A percentile compares a stretch with the other conserved stretches of the same genome.
Evolutionary conservation across 2,113 vertebrate genomes (phyloP).

Genomic region (Varanus salvator): DNA sequence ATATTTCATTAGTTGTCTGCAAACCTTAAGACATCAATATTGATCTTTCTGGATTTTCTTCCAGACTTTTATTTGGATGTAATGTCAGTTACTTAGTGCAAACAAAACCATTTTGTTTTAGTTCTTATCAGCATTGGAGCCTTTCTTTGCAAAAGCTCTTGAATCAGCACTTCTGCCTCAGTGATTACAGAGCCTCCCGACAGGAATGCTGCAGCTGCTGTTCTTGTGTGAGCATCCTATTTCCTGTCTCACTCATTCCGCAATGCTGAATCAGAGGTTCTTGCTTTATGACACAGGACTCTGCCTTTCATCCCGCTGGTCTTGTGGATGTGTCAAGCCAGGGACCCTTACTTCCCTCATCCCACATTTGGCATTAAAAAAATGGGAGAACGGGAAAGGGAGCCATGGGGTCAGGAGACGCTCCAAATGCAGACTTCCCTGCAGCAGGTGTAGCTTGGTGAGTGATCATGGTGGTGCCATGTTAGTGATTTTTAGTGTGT

Average conservation of each 20-base stretch:
- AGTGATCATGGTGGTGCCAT: neutral
- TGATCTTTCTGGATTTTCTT: conserved; percentile 59
- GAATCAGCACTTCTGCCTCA: conserved; percentile 57
- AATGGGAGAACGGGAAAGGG: neutral
- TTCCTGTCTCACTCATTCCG: conserved; percentile 40
- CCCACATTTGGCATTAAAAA: neutral
- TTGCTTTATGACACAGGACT: conserved; percentile 22
- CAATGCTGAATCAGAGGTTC: conserved; percentile 58
- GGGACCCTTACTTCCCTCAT: neutral
- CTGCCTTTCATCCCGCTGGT: neutral
- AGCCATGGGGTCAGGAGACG: neutral
- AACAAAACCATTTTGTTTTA: conserved; percentile 62
- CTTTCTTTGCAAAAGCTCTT: conserved; percentile 52
- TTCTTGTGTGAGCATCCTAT: conserved; percentile 49
- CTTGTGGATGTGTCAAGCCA: conserved; percentile 1
- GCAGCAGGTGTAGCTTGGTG: too few relatives aligned
- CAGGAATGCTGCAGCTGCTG: conserved; percentile 41
- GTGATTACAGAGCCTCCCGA: conserved; percentile 53
- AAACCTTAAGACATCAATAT: conserved; percentile 37
- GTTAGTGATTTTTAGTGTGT: neutral
- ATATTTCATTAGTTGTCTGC: conserved; percentile 46
- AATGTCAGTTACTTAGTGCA: conserved; percentile 60
- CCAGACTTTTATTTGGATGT: conserved; percentile 52
- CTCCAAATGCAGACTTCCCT: neutral
- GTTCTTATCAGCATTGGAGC: conserved; percentile 51